phyloP scores from a whole-genome alignment of 2,797 vertebrate genomes.

The Ctenopoma multispine region DNA sequence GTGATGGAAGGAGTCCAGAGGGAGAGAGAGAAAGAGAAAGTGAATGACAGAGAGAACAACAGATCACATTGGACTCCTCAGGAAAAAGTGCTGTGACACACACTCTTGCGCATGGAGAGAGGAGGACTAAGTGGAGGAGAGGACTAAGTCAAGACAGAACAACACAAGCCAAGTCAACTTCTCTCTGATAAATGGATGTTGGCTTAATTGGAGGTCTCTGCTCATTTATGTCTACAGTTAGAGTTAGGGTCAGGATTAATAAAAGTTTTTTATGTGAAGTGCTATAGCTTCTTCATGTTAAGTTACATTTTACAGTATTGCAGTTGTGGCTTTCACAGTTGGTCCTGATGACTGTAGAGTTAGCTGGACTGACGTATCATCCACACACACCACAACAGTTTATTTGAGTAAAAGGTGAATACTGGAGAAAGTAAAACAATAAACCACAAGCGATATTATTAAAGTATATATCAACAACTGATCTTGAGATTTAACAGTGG shows the following conservation, averaged over 20 bases:
- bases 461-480: slow-evolving; percentile 43
- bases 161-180: slow-evolving; percentile 58
- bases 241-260: no score
- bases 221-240: no score
- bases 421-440: background rate
- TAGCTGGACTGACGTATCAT: no score
- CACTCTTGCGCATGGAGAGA: slow-evolving; percentile 50
- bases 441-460: slow-evolving; percentile 24
- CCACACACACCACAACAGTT: no score
- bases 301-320: no score
- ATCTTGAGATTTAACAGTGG: slow-evolving; percentile 34
- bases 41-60: slow-evolving; percentile 68
- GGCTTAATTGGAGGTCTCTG: slow-evolving; percentile 48
- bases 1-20: slow-evolving; percentile 76
- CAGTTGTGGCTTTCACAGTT: no score
- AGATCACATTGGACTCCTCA: slow-evolving; percentile 72
- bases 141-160: slow-evolving; percentile 35
- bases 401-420: slow-evolving; percentile 9
- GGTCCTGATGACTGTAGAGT: no score
- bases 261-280: no score
- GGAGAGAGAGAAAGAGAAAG: slow-evolving; percentile 58
- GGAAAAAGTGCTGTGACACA: slow-evolving; percentile 75
- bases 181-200: slow-evolving; percentile 45
- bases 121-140: slow-evolving; percentile 14
- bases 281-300: no score